These are phyloP conservation scores for Tenthredo amoena DNA, from an alignment of 2,888 invertebrate genomes.

Conservation along the genomic window DNA sequence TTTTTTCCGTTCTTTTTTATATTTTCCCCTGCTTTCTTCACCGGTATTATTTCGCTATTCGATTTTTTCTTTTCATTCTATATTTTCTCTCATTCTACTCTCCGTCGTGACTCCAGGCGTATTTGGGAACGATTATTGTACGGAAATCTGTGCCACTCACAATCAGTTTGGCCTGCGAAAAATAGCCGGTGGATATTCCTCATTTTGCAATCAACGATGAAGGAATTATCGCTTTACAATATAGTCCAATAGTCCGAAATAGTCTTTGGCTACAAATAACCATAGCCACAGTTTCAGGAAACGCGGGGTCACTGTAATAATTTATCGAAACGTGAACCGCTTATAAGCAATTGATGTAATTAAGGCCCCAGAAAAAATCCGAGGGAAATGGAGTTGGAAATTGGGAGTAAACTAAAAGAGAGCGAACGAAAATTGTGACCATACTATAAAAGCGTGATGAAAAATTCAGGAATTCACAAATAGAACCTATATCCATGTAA, in stretches of 20 bases:
- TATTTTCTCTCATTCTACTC: not conserved
- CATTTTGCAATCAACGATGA: not conserved
- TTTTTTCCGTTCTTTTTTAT: not conserved
- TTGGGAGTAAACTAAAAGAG: not conserved
- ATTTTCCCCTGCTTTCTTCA: not conserved
- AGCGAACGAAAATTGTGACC: not conserved
- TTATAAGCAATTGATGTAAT: not conserved
- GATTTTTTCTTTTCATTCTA: not conserved
- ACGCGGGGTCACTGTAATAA: not conserved
- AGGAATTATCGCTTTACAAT: not conserved
- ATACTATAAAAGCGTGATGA: not conserved
- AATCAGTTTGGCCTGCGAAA: not conserved
- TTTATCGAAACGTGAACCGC: not conserved
- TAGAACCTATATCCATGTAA: not conserved
- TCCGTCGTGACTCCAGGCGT: not conserved
- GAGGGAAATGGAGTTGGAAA: not conserved
- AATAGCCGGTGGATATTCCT: not conserved
- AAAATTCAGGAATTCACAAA: not conserved
- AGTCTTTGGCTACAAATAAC: not conserved
- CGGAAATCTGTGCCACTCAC: not conserved
- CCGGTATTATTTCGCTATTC: not conserved
- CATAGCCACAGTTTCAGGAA: not conserved
- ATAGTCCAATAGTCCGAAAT: not conserved
- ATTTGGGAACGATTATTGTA: not conserved
- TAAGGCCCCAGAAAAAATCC: not conserved